These are phyloP conservation scores for Octomys mimax DNA, from an alignment of 2,797 vertebrate genomes.

Conservation along the genomic window DNA sequence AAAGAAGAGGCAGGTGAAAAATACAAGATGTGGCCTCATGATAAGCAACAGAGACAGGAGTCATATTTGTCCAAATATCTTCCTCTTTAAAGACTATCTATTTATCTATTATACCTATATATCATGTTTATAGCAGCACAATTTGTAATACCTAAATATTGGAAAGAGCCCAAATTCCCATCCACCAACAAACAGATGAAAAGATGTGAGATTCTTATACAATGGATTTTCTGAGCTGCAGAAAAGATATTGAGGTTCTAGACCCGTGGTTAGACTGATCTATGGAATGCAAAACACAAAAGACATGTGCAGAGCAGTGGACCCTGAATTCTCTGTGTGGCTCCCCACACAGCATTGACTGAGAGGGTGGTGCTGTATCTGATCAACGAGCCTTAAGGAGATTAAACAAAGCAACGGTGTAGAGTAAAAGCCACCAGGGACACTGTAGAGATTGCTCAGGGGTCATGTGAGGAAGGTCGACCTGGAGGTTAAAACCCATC, in stretches of 20 bases:
- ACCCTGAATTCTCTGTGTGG: not conserved
- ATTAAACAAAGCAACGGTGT: not conserved
- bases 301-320: not conserved
- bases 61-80: not conserved
- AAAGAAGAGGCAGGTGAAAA: not conserved
- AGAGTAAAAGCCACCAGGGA: not conserved
- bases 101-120: no score
- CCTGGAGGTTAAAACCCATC: not conserved
- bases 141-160: no score
- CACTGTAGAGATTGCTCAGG: not conserved
- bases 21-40: not conserved
- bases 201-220: no score
- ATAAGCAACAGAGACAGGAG: not conserved
- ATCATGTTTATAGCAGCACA: no score
- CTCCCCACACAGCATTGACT: not conserved
- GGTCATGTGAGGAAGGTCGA: not conserved
- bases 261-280: not conserved
- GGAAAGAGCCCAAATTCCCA: no score
- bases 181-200: no score
- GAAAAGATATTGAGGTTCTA: not conserved
- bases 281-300: not conserved
- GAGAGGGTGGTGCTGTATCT: not conserved
- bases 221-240: not conserved
- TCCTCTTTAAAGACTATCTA: not conserved
- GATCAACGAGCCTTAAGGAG: not conserved